These are phyloP conservation scores for Crypturellus undulatus DNA, from an alignment of 2,113 vertebrate genomes.

Conservation along the genomic window DNA sequence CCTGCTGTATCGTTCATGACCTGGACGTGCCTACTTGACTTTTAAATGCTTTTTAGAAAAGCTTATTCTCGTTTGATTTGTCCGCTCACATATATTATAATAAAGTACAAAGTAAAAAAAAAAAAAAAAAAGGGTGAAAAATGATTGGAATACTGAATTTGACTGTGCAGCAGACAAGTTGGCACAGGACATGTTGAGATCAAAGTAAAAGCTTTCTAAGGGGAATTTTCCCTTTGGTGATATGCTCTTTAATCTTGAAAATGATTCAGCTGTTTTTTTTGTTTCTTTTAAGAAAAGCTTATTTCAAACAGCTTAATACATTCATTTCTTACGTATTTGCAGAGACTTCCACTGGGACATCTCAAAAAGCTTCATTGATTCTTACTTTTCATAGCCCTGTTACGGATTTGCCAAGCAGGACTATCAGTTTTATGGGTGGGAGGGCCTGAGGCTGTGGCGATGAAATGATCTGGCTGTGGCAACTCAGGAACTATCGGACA, in stretches of 20 bases:
- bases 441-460: neutral
- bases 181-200: neutral
- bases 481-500: neutral
- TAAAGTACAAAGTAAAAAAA: neutral
- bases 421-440: neutral
- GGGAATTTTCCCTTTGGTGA: neutral
- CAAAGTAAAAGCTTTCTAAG: neutral
- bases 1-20: neutral
- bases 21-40: neutral
- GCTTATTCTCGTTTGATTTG: neutral
- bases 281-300: neutral
- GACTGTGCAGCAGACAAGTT: neutral
- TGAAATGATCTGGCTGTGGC: neutral
- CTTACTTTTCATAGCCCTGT: neutral
- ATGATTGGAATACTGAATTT: neutral
- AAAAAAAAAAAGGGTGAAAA: neutral
- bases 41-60: neutral
- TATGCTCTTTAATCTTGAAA: neutral
- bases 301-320: neutral
- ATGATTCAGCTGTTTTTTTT: neutral
- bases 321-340: neutral
- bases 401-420: neutral
- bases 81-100: neutral
- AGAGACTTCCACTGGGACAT: neutral
- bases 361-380: neutral